A percentile compares a stretch with the other conserved stretches of the same genome.
These are phyloP conservation scores for Halcyon leucocephala DNA, from an alignment of 2,797 vertebrate genomes.

Conservation along the genomic window DNA sequence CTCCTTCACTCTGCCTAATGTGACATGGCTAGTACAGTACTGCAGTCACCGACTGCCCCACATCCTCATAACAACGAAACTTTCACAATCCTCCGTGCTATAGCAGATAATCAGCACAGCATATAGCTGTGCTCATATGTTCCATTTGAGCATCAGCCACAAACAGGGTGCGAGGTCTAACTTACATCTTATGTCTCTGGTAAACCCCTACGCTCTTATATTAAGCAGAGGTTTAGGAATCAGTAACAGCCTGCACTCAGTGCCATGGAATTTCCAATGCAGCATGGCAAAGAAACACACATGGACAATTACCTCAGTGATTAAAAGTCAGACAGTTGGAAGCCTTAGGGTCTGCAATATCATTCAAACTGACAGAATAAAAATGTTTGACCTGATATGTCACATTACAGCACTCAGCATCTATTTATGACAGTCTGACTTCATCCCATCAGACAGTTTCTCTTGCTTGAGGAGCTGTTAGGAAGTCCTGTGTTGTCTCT, in stretches of 20 bases:
- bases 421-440: slow-evolving; percentile 44
- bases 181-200: background rate
- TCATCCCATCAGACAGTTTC: background rate
- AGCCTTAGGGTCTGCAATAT: background rate
- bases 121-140: background rate
- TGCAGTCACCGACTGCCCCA: background rate
- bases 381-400: slow-evolving; percentile 72
- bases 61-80: background rate
- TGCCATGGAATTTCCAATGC: background rate
- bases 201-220: background rate
- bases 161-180: background rate
- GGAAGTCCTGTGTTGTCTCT: background rate
- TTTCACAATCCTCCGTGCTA: background rate
- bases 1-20: background rate
- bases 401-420: slow-evolving; percentile 26
- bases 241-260: background rate
- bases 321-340: background rate
- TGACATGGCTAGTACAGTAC: background rate
- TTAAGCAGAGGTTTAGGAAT: background rate
- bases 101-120: background rate
- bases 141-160: background rate
- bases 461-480: background rate
- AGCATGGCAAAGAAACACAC: background rate
- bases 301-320: background rate
- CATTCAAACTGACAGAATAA: slow-evolving; percentile 60